These are phyloP conservation scores for Kryptopterus vitreolus DNA, from an alignment of 2,797 vertebrate genomes.

Conservation along the genomic window DNA sequence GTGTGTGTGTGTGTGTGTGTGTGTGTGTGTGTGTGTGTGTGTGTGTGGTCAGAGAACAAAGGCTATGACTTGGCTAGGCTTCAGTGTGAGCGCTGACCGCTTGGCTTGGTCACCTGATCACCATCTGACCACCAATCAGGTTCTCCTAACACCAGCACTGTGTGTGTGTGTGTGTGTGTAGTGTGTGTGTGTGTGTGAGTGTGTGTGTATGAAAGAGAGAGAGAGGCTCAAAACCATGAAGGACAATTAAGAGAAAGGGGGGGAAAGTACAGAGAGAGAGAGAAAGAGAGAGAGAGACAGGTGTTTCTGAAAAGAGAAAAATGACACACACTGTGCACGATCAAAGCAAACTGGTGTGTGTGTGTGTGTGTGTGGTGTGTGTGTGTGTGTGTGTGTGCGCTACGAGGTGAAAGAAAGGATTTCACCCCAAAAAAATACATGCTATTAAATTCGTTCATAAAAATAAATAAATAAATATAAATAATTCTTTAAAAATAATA, in stretches of 20 bases:
- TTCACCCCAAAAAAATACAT: too few relatives aligned
- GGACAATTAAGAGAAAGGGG: background rate
- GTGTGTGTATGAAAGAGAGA: too few relatives aligned
- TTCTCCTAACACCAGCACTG: background rate
- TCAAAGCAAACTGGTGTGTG: background rate
- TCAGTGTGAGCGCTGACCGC: slow-evolving; percentile 25
- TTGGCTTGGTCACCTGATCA: slow-evolving; percentile 46
- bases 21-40: slow-evolving; percentile 27
- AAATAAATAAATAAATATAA: too few relatives aligned
- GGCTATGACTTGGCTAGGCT: slow-evolving; percentile 22
- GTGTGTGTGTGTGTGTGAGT: background rate
- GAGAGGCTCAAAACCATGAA: background rate
- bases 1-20: slow-evolving; percentile 15
- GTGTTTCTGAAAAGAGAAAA: background rate
- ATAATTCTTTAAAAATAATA: too few relatives aligned
- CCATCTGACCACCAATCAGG: slow-evolving; percentile 27
- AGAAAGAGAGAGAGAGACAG: background rate
- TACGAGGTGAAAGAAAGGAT: too few relatives aligned
- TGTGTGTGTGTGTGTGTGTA: slow-evolving; percentile 15
- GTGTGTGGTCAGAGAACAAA: slow-evolving; percentile 21
- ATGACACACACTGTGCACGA: background rate
- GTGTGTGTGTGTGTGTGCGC: too few relatives aligned
- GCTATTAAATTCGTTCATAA: too few relatives aligned
- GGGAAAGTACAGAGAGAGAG: background rate
- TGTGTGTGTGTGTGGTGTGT: too few relatives aligned